phyloP scores from a whole-genome alignment of 2,888 invertebrate genomes.

The Tachina fera region DNA sequence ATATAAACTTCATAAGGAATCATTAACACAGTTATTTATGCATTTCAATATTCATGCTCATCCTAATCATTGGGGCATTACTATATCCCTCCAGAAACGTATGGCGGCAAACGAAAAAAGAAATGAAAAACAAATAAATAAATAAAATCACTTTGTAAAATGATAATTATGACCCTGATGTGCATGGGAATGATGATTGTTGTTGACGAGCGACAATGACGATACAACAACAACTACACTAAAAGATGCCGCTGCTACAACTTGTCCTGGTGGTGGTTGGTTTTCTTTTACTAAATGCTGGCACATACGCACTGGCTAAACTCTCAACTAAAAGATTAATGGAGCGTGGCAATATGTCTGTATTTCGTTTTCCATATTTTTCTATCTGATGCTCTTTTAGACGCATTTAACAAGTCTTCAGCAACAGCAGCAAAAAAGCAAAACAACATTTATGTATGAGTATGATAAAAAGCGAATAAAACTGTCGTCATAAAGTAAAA shows the following conservation, averaged over 20 bases:
- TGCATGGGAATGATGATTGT: constrained; percentile 4
- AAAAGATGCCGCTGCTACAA: constrained; percentile 47
- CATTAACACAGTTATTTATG: constrained; percentile 67
- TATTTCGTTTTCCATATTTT: constrained; percentile 28
- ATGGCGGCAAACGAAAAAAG: constrained; percentile 40
- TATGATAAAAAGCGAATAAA: constrained; percentile 60
- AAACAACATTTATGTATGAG: constrained; percentile 33
- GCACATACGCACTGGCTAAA: constrained; percentile 42
- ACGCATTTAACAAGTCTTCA: constrained; percentile 43
- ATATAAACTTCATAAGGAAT: constrained; percentile 55
- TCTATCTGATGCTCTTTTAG: constrained; percentile 32
- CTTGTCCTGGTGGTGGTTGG: constrained; percentile 58
- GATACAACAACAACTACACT: background rate
- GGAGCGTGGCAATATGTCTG: constrained; percentile 70
- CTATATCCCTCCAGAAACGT: constrained; percentile 50
- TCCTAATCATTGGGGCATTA: constrained; percentile 62
- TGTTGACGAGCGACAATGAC: constrained; percentile 20
- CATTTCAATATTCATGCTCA: constrained; percentile 59
- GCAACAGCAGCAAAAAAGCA: background rate
- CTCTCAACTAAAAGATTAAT: constrained; percentile 63
- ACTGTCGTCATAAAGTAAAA: constrained; percentile 65
- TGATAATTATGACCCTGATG: constrained; percentile 40
- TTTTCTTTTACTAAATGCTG: constrained; percentile 19
- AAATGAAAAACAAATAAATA: background rate
- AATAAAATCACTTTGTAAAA: constrained; percentile 46